Evolutionary conservation across 2,113 vertebrate species (phyloP).

Genomic region (Notarius lentiginosus): DNA sequence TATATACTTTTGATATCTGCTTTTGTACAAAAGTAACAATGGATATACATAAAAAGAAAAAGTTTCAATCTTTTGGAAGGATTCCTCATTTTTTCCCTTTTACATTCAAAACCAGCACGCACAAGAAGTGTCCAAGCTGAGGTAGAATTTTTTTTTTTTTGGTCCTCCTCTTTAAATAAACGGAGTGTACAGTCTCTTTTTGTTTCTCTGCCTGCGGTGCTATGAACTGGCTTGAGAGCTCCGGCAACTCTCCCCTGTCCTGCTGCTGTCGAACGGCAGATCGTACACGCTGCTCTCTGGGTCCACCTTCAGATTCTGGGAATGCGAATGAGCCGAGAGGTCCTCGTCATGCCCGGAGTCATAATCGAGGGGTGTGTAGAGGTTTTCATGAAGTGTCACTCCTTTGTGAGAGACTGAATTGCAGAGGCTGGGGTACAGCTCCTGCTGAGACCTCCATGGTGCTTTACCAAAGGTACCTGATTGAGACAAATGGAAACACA

Average conservation of each 20-base stretch:
- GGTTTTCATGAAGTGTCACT: conserved; percentile 69
- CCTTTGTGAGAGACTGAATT: conserved; percentile 60
- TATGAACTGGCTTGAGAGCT: conserved; percentile 77
- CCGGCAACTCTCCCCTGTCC: conserved; percentile 72
- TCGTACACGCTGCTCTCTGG: conserved; percentile 66
- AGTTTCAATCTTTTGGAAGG: conserved; percentile 44
- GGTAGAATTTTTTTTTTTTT: conserved; percentile 80
- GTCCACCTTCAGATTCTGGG: conserved; percentile 67
- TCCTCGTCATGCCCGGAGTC: conserved; percentile 74
- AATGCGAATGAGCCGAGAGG: conserved; percentile 45
- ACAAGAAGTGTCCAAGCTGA: conserved; percentile 79
- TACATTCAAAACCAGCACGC: conserved; percentile 55
- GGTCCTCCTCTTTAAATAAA: conserved; percentile 62
- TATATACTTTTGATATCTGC: conserved; percentile 12
- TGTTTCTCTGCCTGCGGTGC: conserved; percentile 44
- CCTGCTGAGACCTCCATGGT: conserved; percentile 80
- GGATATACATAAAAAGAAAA: conserved; percentile 31
- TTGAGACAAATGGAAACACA: conserved; percentile 40
- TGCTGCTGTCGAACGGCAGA: conserved; percentile 73
- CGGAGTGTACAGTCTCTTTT: conserved; percentile 35
- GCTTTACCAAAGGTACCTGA: conserved; percentile 94
- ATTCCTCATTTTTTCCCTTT: conserved; percentile 43
- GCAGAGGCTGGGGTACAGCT: conserved; percentile 66
- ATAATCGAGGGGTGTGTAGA: conserved; percentile 68
- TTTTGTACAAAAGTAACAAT: conserved; percentile 51